phyloP scores from a whole-genome alignment of 2,797 vertebrate genomes.

The Clarias pachynema region DNA sequence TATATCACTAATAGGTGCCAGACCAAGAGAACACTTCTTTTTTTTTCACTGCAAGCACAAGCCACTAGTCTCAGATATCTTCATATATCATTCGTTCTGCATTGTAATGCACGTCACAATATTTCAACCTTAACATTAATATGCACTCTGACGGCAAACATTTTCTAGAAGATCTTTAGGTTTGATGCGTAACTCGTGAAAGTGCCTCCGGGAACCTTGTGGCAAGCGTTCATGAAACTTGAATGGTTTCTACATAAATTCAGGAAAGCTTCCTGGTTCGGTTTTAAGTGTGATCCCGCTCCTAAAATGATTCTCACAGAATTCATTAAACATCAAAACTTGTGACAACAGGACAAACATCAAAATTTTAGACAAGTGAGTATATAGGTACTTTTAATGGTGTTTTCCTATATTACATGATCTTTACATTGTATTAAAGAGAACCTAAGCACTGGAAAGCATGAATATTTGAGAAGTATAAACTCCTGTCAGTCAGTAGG shows the following conservation, averaged over 20 bases:
- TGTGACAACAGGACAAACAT: not conserved
- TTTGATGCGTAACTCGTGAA: conserved; percentile 5
- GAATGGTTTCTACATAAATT: not conserved
- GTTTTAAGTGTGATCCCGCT: not conserved
- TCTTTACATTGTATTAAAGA: not conserved
- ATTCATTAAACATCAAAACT: not conserved
- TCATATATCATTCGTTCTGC: not conserved
- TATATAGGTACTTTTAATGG: not conserved
- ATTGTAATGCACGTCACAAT: not conserved
- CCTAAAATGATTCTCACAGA: not conserved
- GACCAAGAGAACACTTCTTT: not conserved
- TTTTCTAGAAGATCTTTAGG: conserved; percentile 2
- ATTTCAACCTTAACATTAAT: not conserved
- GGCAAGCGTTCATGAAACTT: not conserved
- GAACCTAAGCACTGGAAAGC: not conserved
- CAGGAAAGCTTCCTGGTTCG: not conserved
- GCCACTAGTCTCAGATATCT: not conserved
- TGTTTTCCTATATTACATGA: not conserved
- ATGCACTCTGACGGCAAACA: not conserved
- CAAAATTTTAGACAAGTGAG: not conserved
- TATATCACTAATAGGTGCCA: too few species aligned
- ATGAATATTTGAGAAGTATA: not conserved
- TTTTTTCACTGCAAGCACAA: not conserved
- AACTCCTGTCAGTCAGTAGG: conserved; percentile 29
- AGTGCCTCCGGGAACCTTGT: conserved; percentile 19